Evolutionary conservation across 2,888 invertebrate genomes (phyloP), one percentile per base, ranked within the genome.

Genomic region (Hanleya hanleyi): DNA sequence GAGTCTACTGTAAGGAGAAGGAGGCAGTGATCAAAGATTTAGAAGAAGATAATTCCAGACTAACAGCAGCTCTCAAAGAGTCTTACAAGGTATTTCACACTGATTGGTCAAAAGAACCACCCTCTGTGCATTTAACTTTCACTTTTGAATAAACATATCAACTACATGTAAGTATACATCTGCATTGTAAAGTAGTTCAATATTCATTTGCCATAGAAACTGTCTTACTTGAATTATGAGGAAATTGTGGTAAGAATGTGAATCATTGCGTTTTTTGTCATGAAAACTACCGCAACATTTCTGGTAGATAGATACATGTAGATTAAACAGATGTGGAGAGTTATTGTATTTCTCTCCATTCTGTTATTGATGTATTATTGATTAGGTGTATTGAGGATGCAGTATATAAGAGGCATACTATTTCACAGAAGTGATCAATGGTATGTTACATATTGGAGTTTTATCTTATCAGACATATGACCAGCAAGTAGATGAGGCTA

Each of bases 51-150:
- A 77, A 82, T 73, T 77, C 77, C 51, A 75, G 81, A 32, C 78
- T 81, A 41, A 73, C 80, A 12, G 79, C 81, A 9, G 76, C 82
- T 26, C 66, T 84, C 29, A 81, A 84, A 49, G 77, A 82, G 5
- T 77, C 83, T 64, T 82, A 83, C 73, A 84, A 84, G 78, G 84
- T 85, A 51, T 41, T n/a, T n/a, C n/a, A n/a, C n/a, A n/a, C n/a
- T n/a, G n/a, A n/a, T n/a, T n/a, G n/a, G n/a, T n/a, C n/a, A n/a
- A n/a, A n/a, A n/a, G n/a, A n/a, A n/a, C n/a, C n/a, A n/a, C 41
- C 41, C 9, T 18, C 9, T 41, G 9, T 41, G 41, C 9, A 9
- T 41, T 47, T 22, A 47, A 7, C n/a, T 47, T 7, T 47, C n/a
- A 47, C 2, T 47, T 5, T n/a, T n/a, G 18, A 41, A 41, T 41